A percentile compares a stretch with the other conserved stretches of the same genome.
Evolutionary conservation across 2,888 invertebrate species (phyloP).

Genomic region (Tenthredo mesomela): DNA sequence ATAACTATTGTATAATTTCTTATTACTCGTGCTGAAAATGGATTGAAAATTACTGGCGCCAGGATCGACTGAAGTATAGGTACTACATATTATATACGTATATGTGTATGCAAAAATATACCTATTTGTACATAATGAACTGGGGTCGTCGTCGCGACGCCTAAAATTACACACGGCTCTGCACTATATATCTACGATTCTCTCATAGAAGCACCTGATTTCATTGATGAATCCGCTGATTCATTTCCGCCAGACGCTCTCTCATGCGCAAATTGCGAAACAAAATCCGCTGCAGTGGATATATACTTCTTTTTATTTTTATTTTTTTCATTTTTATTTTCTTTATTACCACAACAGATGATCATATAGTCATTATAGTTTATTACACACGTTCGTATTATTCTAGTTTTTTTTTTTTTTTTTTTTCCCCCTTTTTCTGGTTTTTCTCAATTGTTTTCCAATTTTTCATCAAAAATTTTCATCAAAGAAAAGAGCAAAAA

Average conservation of each 20-base stretch:
- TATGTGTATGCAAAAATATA: not conserved
- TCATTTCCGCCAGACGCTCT: constrained; percentile 21
- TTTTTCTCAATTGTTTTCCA: too few relatives aligned
- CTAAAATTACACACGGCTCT: constrained; percentile 1
- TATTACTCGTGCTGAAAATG: not conserved
- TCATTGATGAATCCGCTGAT: constrained; percentile 42
- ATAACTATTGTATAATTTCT: too few relatives aligned
- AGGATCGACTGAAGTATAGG: not conserved
- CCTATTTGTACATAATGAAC: not conserved
- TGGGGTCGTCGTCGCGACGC: constrained; percentile 8
- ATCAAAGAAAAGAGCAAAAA: too few relatives aligned
- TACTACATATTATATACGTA: not conserved
- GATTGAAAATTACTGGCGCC: constrained; percentile 16
- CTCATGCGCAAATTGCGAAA: not conserved
- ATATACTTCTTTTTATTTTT: not conserved
- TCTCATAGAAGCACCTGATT: not conserved
- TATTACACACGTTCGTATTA: not conserved
- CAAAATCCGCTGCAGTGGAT: not conserved
- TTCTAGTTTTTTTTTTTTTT: not conserved
- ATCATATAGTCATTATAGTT: not conserved
- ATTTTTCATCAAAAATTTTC: too few relatives aligned
- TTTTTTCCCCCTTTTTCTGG: too few relatives aligned
- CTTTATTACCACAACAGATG: not conserved
- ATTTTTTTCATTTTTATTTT: not conserved
- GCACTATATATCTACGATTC: not conserved